phyloP scores from a whole-genome alignment of 2,797 vertebrate genomes.

The Tenualosa ilisha region DNA sequence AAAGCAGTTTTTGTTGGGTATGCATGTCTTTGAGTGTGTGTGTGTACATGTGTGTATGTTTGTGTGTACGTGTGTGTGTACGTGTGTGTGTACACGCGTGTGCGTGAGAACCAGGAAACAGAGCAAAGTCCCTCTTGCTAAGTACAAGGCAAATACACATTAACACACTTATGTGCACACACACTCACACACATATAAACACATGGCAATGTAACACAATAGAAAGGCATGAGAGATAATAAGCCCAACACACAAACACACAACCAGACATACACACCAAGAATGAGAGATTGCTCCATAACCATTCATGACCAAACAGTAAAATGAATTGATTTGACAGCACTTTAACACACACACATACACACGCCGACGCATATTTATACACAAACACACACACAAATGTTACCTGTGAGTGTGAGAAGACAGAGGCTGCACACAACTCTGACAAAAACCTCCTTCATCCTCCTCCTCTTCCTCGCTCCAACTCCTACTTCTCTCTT shows the following conservation, averaged over 20 bases:
- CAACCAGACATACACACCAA: background rate
- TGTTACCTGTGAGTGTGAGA: conserved; percentile 68
- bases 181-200: background rate
- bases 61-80: background rate
- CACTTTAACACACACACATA: background rate
- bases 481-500: conserved; percentile 45
- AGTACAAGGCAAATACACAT: background rate
- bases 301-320: background rate
- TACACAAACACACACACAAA: background rate
- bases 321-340: background rate
- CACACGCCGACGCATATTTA: background rate
- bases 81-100: background rate
- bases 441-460: conserved; percentile 55
- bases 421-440: conserved; percentile 59
- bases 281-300: background rate
- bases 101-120: background rate
- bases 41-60: too few species aligned
- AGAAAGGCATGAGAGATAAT: background rate
- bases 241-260: background rate
- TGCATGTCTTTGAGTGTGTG: background rate
- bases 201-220: background rate
- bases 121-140: conserved; percentile 5
- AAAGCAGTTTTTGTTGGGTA: background rate
- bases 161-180: background rate
- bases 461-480: conserved; percentile 24